Conservation (phyloP, 2,888 invertebrate genomes). For the Serripes groenlandicus region DNA sequence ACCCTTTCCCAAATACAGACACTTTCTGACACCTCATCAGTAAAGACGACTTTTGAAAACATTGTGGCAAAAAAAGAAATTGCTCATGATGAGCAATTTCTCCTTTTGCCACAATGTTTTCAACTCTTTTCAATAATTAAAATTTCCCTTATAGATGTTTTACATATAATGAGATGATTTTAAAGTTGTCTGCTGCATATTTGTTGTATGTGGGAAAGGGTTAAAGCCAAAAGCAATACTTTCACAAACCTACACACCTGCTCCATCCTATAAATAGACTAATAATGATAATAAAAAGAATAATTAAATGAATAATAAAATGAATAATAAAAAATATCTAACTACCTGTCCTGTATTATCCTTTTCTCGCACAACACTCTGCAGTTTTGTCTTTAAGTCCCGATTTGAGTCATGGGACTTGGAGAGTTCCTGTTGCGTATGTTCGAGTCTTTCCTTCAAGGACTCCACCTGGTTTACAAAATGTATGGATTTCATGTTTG, state of each 20-base stretch:
- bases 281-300: no score
- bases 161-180: no score
- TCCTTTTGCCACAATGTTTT: not conserved
- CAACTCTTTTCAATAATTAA: not conserved
- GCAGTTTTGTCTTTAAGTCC: slow-evolving; percentile 80
- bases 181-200: no score
- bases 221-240: no score
- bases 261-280: no score
- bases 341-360: slow-evolving; percentile 75
- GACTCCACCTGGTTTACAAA: slow-evolving; percentile 75
- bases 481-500: no score
- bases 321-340: slow-evolving; percentile 2
- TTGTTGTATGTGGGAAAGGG: no score
- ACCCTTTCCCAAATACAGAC: not conserved
- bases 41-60: not conserved
- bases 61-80: not conserved
- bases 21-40: not conserved
- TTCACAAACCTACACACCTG: no score
- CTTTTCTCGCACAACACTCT: slow-evolving; percentile 74
- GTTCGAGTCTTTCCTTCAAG: slow-evolving; percentile 80
- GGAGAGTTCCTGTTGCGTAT: slow-evolving; percentile 78
- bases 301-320: not conserved
- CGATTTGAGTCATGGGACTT: slow-evolving; percentile 81
- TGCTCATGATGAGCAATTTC: not conserved
- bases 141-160: no score